phyloP scores from a whole-genome alignment of 2,797 vertebrate species.

The Nothura maculosa region DNA sequence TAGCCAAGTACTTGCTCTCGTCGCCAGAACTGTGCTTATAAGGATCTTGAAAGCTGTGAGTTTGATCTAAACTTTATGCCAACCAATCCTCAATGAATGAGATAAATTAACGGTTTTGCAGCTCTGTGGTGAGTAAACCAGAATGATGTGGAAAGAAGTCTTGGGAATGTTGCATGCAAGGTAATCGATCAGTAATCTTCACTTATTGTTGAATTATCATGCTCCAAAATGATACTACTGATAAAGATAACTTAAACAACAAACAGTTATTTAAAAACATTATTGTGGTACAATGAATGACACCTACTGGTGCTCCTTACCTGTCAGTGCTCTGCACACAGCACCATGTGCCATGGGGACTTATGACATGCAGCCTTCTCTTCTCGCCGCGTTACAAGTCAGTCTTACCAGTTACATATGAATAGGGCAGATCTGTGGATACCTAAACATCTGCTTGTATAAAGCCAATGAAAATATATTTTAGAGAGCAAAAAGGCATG shows the following conservation, averaged over 20 bases:
- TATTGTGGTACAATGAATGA: not conserved
- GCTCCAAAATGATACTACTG: not conserved
- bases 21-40: not conserved
- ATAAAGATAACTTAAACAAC: constrained; percentile 41
- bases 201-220: not conserved
- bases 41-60: not conserved
- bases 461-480: not conserved
- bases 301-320: not conserved
- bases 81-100: not conserved
- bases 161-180: not conserved
- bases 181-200: not conserved
- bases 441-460: not conserved
- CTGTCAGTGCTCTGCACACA: not conserved
- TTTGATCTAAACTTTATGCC: not conserved
- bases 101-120: not conserved
- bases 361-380: not conserved
- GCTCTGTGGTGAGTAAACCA: not conserved
- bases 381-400: not conserved
- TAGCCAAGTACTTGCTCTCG: not conserved
- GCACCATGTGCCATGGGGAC: not conserved
- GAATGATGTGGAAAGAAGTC: not conserved
- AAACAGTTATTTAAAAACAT: not conserved
- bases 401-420: not conserved
- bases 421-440: not conserved
- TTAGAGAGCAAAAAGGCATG: not conserved